A percentile compares a stretch with the other conserved stretches of the same genome.
Evolutionary conservation across 2,888 invertebrate species (phyloP).

Genomic region (Lordiphosa fenestrarum): DNA sequence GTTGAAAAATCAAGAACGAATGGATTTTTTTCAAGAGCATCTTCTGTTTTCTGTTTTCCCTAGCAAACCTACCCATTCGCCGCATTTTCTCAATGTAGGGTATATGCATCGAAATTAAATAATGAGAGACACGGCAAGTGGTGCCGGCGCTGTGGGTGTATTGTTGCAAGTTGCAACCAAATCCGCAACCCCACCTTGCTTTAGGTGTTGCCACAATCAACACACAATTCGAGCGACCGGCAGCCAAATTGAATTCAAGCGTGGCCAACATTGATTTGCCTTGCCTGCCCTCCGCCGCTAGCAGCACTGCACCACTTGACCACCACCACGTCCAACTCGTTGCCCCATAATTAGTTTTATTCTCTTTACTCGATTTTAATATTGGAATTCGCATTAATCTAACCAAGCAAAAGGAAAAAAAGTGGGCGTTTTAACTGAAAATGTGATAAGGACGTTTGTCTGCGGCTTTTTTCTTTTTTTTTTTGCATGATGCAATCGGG

Average conservation of each 20-base stretch:
- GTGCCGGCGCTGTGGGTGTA: too few species aligned
- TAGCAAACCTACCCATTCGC: too few species aligned
- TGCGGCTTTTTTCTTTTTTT: conserved; percentile 10
- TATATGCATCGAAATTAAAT: conserved; percentile 44
- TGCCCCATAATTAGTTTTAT: conserved; percentile 61
- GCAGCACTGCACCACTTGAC: conserved; percentile 2
- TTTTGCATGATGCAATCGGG: conserved; percentile 60
- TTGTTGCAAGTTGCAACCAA: conserved; percentile 33
- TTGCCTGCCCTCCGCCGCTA: not conserved
- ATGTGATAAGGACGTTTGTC: conserved; percentile 56
- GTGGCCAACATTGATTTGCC: conserved; percentile 67
- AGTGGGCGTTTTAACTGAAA: conserved; percentile 52
- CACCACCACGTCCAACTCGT: conserved; percentile 10
- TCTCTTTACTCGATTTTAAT: conserved; percentile 65
- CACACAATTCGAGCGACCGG: conserved; percentile 21
- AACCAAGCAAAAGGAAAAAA: conserved; percentile 29
- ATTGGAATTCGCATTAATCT: conserved; percentile 40
- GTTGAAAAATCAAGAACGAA: too few species aligned
- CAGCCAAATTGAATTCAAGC: conserved; percentile 62
- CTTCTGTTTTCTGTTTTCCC: too few species aligned
- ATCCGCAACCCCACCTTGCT: conserved; percentile 14
- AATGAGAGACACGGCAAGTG: conserved; percentile 41
- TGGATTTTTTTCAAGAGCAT: too few species aligned
- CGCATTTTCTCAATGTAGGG: conserved; percentile 20
- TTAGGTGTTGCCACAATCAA: conserved; percentile 47